phyloP scores from a whole-genome alignment of 2,888 invertebrate species.

The Cerceris rybyensis region DNA sequence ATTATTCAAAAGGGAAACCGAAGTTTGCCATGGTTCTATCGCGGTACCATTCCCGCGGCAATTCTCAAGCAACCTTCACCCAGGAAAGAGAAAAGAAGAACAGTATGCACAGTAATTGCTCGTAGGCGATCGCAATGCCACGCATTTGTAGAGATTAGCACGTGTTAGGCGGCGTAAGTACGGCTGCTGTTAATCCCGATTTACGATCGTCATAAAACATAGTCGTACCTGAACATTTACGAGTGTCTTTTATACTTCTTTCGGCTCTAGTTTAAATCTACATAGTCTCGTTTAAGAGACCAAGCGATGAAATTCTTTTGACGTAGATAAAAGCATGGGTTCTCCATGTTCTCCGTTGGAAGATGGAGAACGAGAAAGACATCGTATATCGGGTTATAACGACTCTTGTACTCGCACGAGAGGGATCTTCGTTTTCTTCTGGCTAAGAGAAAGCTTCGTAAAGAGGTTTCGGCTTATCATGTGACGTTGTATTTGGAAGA shows the following conservation, averaged over 20 bases:
- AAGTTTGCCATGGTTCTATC: neutral
- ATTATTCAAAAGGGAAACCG: neutral
- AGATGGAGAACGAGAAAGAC: neutral
- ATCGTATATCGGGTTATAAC: conserved; percentile 26
- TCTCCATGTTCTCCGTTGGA: too few relatives aligned
- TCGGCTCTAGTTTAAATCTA: too few relatives aligned
- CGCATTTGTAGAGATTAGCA: conserved; percentile 46
- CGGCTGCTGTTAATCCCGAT: conserved; percentile 46
- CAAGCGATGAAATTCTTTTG: too few relatives aligned
- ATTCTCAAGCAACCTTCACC: conserved; percentile 34
- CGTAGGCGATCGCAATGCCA: conserved; percentile 41
- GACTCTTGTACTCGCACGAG: conserved; percentile 7
- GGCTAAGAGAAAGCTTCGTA: neutral
- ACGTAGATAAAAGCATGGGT: too few relatives aligned
- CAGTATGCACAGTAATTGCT: conserved; percentile 30
- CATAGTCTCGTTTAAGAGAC: too few relatives aligned
- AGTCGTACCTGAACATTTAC: conserved; percentile 21
- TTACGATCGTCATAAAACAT: conserved; percentile 49
- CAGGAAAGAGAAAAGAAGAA: conserved; percentile 26
- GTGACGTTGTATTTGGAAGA: neutral
- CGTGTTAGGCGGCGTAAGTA: conserved; percentile 43
- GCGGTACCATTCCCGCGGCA: neutral
- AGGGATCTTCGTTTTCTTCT: conserved; percentile 24
- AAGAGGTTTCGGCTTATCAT: neutral
- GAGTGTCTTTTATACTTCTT: too few relatives aligned